Conservation (phyloP, 2,113 vertebrate species). For the Pica pica region DNA sequence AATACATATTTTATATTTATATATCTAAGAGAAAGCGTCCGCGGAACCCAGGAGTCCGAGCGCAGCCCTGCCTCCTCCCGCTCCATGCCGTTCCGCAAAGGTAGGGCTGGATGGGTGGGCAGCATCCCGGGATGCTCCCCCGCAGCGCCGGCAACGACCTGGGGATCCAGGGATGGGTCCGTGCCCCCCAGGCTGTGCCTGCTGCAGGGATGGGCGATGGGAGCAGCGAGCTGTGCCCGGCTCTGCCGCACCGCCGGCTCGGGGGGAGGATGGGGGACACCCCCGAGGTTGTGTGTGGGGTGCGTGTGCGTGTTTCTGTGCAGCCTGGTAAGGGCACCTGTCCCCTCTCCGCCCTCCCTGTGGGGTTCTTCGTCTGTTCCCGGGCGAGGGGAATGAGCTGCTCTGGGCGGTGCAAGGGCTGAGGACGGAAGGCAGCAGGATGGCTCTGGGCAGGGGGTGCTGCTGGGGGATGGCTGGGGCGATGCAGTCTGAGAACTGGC, state of each 20-base stretch:
- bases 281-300: accelerated
- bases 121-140: not conserved
- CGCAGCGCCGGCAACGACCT: accelerated
- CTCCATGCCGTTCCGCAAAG: slow-evolving; percentile 59
- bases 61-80: not conserved
- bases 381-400: not conserved
- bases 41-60: not conserved
- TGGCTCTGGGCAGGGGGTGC: accelerated
- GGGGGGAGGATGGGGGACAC: not conserved
- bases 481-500: not conserved
- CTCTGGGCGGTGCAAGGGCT: not conserved
- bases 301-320: accelerated
- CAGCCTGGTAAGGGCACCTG: not conserved
- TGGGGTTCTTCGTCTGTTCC: accelerated
- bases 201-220: not conserved
- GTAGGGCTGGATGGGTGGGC: not conserved
- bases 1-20: not conserved
- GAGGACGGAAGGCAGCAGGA: not conserved
- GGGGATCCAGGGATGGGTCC: not conserved
- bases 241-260: not conserved
- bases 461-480: not conserved
- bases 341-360: not conserved
- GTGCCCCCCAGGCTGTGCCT: not conserved
- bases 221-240: not conserved
- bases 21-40: not conserved